These are phyloP conservation scores for Gallinago solitaria DNA, from an alignment of 2,797 vertebrate genomes.

Conservation along the genomic window DNA sequence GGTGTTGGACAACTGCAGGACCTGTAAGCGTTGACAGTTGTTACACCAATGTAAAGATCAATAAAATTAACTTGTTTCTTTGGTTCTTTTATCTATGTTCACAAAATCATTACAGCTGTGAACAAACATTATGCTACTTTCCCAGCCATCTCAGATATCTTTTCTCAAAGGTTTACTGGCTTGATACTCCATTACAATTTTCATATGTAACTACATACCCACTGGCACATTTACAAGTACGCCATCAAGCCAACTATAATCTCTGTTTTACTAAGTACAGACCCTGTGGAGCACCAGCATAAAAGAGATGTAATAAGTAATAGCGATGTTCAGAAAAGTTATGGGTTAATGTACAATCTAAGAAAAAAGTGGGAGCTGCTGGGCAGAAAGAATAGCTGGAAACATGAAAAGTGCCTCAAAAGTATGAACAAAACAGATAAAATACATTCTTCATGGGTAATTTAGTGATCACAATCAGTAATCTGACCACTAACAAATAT, in stretches of 20 bases:
- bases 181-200: not conserved
- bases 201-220: not conserved
- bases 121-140: not conserved
- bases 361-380: not conserved
- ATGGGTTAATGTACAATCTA: not conserved
- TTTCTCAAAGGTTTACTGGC: not conserved
- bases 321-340: not conserved
- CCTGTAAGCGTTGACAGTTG: conserved; percentile 74
- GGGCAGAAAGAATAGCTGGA: not conserved
- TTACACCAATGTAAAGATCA: not conserved
- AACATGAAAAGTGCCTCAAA: not conserved
- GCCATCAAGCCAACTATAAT: not conserved
- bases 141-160: not conserved
- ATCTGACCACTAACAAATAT: not conserved
- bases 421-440: not conserved
- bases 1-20: conserved; percentile 85
- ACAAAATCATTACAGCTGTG: not conserved
- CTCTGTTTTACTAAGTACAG: not conserved
- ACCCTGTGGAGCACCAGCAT: not conserved
- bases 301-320: not conserved
- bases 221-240: not conserved
- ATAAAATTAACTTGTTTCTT: not conserved
- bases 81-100: not conserved
- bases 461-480: not conserved
- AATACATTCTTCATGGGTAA: not conserved